These are phyloP conservation scores for Napeogenes inachia DNA, from an alignment of 2,888 invertebrate species.

Conservation along the genomic window DNA sequence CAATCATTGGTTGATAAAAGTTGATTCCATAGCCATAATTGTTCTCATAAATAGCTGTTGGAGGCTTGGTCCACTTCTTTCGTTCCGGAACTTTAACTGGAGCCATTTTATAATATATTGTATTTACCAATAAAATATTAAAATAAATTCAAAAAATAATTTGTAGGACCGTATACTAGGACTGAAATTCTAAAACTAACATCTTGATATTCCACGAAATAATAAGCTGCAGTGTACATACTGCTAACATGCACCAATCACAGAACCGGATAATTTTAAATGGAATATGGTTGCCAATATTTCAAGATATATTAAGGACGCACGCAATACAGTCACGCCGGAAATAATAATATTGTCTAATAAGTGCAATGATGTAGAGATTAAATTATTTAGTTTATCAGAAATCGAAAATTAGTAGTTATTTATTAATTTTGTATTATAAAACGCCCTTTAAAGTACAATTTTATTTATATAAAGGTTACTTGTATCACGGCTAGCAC, in stretches of 20 bases:
- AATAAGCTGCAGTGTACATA: constrained; percentile 59
- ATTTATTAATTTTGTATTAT: too few species aligned
- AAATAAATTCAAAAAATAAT: constrained; percentile 39
- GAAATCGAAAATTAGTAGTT: too few species aligned
- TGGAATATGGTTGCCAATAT: constrained; percentile 60
- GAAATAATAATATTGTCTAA: constrained; percentile 27
- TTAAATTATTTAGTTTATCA: not conserved
- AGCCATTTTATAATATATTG: constrained; percentile 45
- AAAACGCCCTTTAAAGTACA: too few species aligned
- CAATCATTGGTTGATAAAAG: constrained; percentile 92
- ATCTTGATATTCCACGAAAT: constrained; percentile 59
- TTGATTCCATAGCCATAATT: constrained; percentile 91
- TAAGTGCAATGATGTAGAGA: not conserved
- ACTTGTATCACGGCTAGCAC: too few species aligned
- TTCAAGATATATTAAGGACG: constrained; percentile 36
- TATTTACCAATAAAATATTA: constrained; percentile 40
- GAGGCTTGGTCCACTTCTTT: constrained; percentile 75
- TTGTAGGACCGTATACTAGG: constrained; percentile 55
- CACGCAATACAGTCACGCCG: constrained; percentile 29
- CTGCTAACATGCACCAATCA: constrained; percentile 63
- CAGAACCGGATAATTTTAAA: constrained; percentile 61
- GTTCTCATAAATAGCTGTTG: constrained; percentile 84
- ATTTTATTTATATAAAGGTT: constrained; percentile 9
- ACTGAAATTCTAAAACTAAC: constrained; percentile 50
- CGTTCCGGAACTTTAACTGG: constrained; percentile 66